phyloP scores from a whole-genome alignment of 2,113 vertebrate genomes.

The Sinocyclocheilus maitianheensis region DNA sequence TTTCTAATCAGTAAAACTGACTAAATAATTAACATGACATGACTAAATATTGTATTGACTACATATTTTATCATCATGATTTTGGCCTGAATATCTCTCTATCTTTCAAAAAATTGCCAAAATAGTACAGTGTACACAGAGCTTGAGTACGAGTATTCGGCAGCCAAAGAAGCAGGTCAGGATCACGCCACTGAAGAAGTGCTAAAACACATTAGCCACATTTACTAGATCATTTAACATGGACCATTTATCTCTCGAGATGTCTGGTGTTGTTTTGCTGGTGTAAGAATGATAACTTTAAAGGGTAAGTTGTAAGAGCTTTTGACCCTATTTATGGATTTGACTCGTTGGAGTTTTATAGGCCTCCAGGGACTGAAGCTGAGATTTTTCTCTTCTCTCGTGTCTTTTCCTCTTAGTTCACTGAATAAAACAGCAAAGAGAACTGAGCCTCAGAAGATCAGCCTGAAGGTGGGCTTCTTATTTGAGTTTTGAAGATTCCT shows the following conservation, averaged over 20 bases:
- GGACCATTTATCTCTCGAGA: constrained; percentile 45
- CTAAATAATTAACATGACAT: not conserved
- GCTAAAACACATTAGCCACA: constrained; percentile 43
- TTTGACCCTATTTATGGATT: constrained; percentile 48
- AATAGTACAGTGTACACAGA: not conserved
- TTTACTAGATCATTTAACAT: constrained; percentile 41
- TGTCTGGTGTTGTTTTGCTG: constrained; percentile 27
- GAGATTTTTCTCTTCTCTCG: not conserved
- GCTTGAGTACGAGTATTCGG: not conserved
- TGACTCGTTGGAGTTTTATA: constrained; percentile 23
- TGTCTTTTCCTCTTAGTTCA: constrained; percentile 18
- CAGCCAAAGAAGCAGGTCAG: not conserved
- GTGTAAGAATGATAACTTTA: constrained; percentile 40
- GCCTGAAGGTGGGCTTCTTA: constrained; percentile 9
- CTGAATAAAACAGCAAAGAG: not conserved
- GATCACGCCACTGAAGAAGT: constrained; percentile 19
- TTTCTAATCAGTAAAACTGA: too few species aligned
- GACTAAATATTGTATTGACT: not conserved
- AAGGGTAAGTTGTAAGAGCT: constrained; percentile 32
- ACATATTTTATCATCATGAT: not conserved
- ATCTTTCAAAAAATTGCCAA: not conserved
- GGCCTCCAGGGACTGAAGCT: constrained; percentile 10
- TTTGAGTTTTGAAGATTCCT: constrained; percentile 27
- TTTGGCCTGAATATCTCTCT: not conserved
- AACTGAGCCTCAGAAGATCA: not conserved